Evolutionary conservation across 2,888 invertebrate genomes (phyloP).

Genomic region (Suillia variegata): DNA sequence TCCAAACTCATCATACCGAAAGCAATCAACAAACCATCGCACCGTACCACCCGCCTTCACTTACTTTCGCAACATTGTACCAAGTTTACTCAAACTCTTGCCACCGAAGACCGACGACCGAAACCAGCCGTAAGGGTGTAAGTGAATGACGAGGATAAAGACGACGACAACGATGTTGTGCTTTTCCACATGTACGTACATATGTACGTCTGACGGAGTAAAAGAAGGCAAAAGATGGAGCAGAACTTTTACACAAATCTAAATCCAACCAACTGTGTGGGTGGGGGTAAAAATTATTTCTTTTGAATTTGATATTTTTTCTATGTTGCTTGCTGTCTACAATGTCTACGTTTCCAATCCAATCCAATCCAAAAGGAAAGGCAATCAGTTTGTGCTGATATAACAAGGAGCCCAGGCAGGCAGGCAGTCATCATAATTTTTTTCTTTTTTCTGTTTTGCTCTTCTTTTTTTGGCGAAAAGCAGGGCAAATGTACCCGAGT

Average conservation of each 20-base stretch:
- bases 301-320: conserved; percentile 15
- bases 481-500: neutral
- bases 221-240: neutral
- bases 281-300: conserved; percentile 28
- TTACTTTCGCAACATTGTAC: conserved; percentile 25
- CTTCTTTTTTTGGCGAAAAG: neutral
- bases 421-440: neutral
- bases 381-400: neutral
- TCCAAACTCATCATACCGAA: too few species aligned
- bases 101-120: too few species aligned
- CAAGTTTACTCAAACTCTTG: conserved; percentile 12
- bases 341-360: conserved; percentile 29
- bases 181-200: too few species aligned
- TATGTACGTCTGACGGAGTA: too few species aligned
- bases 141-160: too few species aligned
- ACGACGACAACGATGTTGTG: too few species aligned
- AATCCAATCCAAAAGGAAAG: neutral
- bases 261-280: neutral
- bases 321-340: conserved; percentile 2
- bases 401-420: neutral
- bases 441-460: neutral
- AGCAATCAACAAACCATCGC: too few species aligned
- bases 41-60: conserved; percentile 9
- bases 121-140: too few species aligned
- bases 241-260: neutral